Base-by-base conservation (phyloP, 1,140 invertebrate species). In the Drosophila neocordata region DNA sequence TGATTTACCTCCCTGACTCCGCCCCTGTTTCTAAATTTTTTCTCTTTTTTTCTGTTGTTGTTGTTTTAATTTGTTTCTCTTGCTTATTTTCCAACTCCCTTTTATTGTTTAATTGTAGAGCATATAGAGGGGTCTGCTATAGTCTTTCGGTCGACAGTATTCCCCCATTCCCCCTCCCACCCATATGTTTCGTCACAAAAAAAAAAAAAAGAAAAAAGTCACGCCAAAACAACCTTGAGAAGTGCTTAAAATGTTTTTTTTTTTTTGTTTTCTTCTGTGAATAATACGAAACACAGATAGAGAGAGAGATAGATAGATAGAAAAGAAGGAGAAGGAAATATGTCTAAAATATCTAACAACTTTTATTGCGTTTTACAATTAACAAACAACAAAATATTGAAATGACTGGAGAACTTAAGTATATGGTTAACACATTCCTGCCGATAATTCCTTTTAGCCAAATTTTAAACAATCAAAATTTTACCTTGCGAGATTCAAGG, bases 171-270 rank as follows among this genome's bases (percentile, higher is more conserved):
- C 35, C 44, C 56, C 11, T 12, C n/a, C 31, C 48, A 6, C 44
- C 66, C 34, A 15, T 18, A 20, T 48, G 15, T 9, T 38, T 38
- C 37, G 37, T 38, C 37, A 38, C 12, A 48, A 44, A 48, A 44
- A n/a, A n/a, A n/a, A n/a, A n/a, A n/a, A n/a, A n/a, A n/a, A n/a
- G n/a, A n/a, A n/a, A n/a, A 48, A 48, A 48, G 41, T 48, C 41
- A 20, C 18, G 41, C 41, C 41, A 48, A 48, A 56, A 34, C 82
- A 87, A 66, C 81, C 81, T 85, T 85, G 81, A 75, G 78, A 71
- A 79, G 82, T 79, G 81, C 81, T 87, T 85, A 85, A 85, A 87
- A 87, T 85, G 82, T 77, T 84, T 77, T 81, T 87, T 85, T 77
- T 67, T 24, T 31, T 24, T 31, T 34, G 11, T n/a, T n/a, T n/a